phyloP scores from a whole-genome alignment of 2,888 invertebrate species.

The Galerucella pusilla region DNA sequence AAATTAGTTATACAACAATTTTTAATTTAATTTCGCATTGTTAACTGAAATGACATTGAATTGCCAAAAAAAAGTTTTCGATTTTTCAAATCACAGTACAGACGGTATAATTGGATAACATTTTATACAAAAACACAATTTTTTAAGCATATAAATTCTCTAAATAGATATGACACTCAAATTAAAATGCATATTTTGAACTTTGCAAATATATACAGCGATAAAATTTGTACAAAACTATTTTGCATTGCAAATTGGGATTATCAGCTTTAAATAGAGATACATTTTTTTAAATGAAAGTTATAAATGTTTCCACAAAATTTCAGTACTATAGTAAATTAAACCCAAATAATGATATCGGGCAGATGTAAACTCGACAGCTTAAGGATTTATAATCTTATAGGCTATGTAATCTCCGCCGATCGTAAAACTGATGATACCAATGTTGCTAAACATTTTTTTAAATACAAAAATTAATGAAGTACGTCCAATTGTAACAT shows the following conservation, averaged over 20 bases:
- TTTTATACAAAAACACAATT: not conserved
- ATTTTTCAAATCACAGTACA: not conserved
- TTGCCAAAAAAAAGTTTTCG: not conserved
- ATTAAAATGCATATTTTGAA: slow-evolving; percentile 8
- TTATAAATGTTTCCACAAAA: not conserved
- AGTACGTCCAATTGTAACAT: too few species aligned
- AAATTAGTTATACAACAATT: too few species aligned
- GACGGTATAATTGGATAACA: not conserved
- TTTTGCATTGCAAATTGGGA: not conserved
- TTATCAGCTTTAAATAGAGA: not conserved
- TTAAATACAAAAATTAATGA: too few species aligned
- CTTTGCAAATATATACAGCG: not conserved
- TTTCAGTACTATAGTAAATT: too few species aligned
- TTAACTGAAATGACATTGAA: not conserved
- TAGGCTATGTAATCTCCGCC: too few species aligned
- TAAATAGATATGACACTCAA: slow-evolving; percentile 1
- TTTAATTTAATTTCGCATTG: not conserved
- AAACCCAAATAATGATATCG: too few species aligned
- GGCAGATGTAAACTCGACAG: too few species aligned
- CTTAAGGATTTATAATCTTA: too few species aligned
- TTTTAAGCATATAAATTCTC: slow-evolving; percentile 1
- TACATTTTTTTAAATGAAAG: not conserved
- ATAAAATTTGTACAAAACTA: slow-evolving; percentile 1
- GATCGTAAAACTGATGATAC: too few species aligned
- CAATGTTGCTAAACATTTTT: too few species aligned